Base-by-base conservation (phyloP, 2,113 vertebrate genomes). In the Tetrao urogallus region DNA sequence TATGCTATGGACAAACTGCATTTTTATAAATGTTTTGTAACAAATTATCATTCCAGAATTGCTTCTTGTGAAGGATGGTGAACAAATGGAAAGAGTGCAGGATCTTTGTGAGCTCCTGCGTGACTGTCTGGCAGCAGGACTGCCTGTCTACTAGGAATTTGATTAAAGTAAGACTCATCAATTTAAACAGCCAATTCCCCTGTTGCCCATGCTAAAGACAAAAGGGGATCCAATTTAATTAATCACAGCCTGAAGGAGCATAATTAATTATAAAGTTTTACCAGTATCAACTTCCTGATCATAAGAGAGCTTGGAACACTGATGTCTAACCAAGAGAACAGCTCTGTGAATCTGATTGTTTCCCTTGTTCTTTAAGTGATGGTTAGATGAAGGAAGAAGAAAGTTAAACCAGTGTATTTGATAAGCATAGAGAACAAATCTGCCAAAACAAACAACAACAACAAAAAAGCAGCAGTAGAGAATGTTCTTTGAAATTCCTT, bases 191-290 rank as follows among this genome's bases (percentile, higher is more conserved):
- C 85, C 38, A 18, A 93, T 83, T 93, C 64, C 72, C 74, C 92
- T 93, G 92, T 82, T 95, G 73, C 67, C 79, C 77, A 76, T 40
- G 30, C 65, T 94, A 32, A 97, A 97, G 74, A 95, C 93, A 94
- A 96, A 97, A 96, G 63, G 27, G 60, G 90, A 92, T 82, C 85
- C 93, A 96, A 95, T 96, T 96, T 97, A 96, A 97, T 97, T 97
- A 97, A 95, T 86, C 60, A 90, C 76, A 93, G 95, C 94, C 82
- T 94, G 67, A 32, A 96, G 96, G 90, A 93, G 78, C 69, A 88
- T 95, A 97, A 95, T 96, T 97, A 90, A 94, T 95, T 97, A 94
- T 94, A 78, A 96, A 96, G 1, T 96, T 93, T 95, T 90, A 93
- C 82, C 45, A 89, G 4, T 91, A 96, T 95, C 88, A 94, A 16